A percentile compares a stretch with the other conserved stretches of the same genome.
These are phyloP conservation scores for Malacoctenus gilli DNA, from an alignment of 2,797 vertebrate species.

Conservation along the genomic window DNA sequence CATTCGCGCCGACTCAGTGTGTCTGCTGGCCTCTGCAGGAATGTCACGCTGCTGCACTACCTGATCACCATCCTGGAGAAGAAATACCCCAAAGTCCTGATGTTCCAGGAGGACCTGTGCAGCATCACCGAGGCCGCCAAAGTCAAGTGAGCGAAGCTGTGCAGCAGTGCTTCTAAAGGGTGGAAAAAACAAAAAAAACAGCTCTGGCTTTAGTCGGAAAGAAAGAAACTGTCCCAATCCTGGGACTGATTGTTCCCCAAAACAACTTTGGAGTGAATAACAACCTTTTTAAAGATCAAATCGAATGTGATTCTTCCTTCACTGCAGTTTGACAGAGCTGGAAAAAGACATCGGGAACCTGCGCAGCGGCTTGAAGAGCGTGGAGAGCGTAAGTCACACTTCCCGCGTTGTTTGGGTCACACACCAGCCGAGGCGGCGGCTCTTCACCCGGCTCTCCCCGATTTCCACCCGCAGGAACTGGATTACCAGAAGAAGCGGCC, in stretches of 20 bases:
- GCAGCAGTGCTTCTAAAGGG: background rate
- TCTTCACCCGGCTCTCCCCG: background rate
- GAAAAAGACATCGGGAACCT: slow-evolving; percentile 96
- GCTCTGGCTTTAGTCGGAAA: too few species aligned
- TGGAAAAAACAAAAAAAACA: too few species aligned
- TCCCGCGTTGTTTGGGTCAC: too few species aligned
- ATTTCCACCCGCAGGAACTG: slow-evolving; percentile 83
- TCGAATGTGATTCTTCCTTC: too few species aligned
- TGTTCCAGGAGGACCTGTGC: slow-evolving; percentile 89
- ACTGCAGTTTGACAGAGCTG: slow-evolving; percentile 95
- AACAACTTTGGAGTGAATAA: too few species aligned
- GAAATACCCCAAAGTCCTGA: slow-evolving; percentile 95
- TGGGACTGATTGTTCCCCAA: too few species aligned
- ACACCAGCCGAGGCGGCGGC: too few species aligned
- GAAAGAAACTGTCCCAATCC: too few species aligned
- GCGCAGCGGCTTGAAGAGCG: slow-evolving; percentile 91
- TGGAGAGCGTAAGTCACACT: slow-evolving; percentile 89
- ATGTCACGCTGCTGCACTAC: slow-evolving; percentile 97
- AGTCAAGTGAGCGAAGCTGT: slow-evolving; percentile 90
- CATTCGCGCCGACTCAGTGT: background rate
- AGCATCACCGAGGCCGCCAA: slow-evolving; percentile 92
- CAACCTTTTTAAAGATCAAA: too few species aligned
- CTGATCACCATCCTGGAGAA: slow-evolving; percentile 97
- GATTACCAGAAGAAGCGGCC: slow-evolving; percentile 92
- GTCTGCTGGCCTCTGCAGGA: slow-evolving; percentile 75